Evolutionary conservation across 2,113 vertebrate species (phyloP).

Genomic region (Martes martes): DNA sequence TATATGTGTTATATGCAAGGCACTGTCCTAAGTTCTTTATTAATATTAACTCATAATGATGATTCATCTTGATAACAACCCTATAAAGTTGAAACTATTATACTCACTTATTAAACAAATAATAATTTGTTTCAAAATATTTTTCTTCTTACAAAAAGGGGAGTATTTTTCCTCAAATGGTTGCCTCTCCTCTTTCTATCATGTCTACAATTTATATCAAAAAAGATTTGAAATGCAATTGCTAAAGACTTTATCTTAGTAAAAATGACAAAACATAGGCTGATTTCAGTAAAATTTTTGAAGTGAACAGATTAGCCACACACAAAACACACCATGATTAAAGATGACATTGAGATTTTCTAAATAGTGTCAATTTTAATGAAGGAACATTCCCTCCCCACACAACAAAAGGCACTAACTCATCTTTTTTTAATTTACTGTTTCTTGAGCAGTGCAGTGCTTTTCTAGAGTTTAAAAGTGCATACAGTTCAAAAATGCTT

Average conservation of each 20-base stretch:
- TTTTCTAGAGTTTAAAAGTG: conserved; percentile 13
- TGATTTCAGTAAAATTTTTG: conserved; percentile 33
- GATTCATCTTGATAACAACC: conserved; percentile 35
- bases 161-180: neutral
- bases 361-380: conserved; percentile 43
- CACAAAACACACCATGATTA: conserved; percentile 35
- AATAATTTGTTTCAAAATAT: neutral
- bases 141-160: conserved; percentile 11
- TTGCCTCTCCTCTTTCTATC: neutral
- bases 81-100: conserved; percentile 8
- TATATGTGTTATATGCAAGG: neutral
- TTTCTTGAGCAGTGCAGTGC: neutral
- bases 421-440: neutral
- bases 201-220: conserved; percentile 22
- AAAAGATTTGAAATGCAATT: conserved; percentile 35
- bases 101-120: conserved; percentile 28
- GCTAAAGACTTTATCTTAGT: neutral
- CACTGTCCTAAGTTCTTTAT: conserved; percentile 19
- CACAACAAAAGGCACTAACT: neutral
- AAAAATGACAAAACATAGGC: conserved; percentile 46
- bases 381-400: neutral
- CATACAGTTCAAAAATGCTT: neutral
- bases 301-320: conserved; percentile 18
- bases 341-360: conserved; percentile 36
- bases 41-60: conserved; percentile 42